A percentile compares a stretch with the other conserved stretches of the same genome.
Evolutionary conservation across 1,140 invertebrate species (phyloP).

Genomic region (Magallana ariakensis): DNA sequence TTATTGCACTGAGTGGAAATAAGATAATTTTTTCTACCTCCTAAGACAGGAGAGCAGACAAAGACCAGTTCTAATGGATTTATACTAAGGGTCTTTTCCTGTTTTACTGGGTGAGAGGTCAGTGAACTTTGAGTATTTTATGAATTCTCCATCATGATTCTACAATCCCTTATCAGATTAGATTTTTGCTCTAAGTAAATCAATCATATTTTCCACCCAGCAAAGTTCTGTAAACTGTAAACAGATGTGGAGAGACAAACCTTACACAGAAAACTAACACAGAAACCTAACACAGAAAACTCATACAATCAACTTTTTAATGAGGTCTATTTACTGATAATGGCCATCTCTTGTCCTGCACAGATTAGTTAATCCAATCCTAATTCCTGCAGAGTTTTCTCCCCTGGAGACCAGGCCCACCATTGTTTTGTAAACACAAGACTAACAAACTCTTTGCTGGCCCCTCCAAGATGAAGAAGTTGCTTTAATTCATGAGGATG

Average conservation of each 20-base stretch:
- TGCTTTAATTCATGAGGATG: slow-evolving; percentile 4
- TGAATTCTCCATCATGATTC: slow-evolving; percentile 18
- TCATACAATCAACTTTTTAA: too few relatives aligned
- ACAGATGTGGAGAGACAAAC: too few relatives aligned
- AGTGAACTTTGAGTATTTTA: background rate
- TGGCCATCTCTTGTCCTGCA: background rate
- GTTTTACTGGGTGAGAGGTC: background rate
- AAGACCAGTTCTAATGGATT: background rate
- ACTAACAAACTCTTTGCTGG: background rate
- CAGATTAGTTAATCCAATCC: slow-evolving; percentile 2
- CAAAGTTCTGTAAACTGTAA: too few relatives aligned
- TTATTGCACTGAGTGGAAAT: background rate
- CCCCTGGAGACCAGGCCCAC: background rate
- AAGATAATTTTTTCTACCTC: slow-evolving; percentile 17
- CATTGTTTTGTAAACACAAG: slow-evolving; percentile 20
- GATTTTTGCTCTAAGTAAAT: too few relatives aligned
- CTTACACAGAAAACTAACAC: too few relatives aligned
- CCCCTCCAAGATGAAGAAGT: background rate
- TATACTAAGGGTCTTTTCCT: background rate
- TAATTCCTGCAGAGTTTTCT: background rate
- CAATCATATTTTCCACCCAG: too few relatives aligned
- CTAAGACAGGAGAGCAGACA: slow-evolving; percentile 12
- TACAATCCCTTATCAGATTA: background rate
- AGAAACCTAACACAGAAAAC: too few relatives aligned
- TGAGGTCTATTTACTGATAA: background rate